Conservation (phyloP, 2,888 invertebrate species). For the Gymnosoma rotundatum region DNA sequence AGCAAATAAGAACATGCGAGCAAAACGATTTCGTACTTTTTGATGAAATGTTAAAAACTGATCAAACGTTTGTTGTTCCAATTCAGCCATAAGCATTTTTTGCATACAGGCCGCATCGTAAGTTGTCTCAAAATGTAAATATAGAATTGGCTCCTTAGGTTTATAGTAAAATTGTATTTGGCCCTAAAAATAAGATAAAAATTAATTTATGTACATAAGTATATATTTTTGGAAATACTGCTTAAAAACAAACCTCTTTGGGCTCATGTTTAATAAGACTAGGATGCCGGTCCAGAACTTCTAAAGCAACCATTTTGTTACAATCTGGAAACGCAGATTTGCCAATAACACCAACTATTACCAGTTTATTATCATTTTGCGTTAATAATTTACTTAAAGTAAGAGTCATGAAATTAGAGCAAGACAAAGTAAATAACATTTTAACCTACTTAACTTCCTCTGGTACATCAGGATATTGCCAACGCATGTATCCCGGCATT, state of each 20-base stretch:
- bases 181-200: constrained; percentile 80
- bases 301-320: constrained; percentile 81
- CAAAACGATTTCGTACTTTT: constrained; percentile 81
- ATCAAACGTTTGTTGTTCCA: constrained; percentile 79
- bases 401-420: neutral
- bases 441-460: constrained; percentile 74
- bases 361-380: constrained; percentile 75
- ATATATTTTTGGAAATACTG: neutral
- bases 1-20: constrained; percentile 88
- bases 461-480: constrained; percentile 77
- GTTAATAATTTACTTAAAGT: constrained; percentile 74
- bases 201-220: neutral
- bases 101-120: constrained; percentile 78
- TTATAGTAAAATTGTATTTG: constrained; percentile 85
- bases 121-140: constrained; percentile 83
- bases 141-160: constrained; percentile 83
- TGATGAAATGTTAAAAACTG: constrained; percentile 79
- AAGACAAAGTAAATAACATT: neutral
- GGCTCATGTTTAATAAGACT: constrained; percentile 74
- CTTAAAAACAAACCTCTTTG: constrained; percentile 71
- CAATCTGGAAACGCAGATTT: constrained; percentile 78
- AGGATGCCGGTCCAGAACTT: constrained; percentile 75
- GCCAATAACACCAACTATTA: constrained; percentile 81
- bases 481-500: constrained; percentile 75
- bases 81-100: constrained; percentile 73